phyloP scores from a whole-genome alignment of 1,140 invertebrate genomes.

The Brachionus koreanus region DNA sequence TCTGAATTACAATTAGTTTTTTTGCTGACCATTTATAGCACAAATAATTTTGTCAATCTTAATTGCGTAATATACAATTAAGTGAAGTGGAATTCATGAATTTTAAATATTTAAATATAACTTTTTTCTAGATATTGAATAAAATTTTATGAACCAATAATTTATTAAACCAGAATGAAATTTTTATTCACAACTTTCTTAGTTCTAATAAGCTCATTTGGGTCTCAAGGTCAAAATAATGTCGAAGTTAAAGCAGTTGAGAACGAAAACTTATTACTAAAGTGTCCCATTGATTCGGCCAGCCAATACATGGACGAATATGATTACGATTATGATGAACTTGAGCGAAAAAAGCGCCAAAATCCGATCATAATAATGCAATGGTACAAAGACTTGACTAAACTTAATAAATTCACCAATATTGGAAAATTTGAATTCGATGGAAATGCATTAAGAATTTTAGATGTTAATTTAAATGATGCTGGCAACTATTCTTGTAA shows the following conservation, averaged over 20 bases:
- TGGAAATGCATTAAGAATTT: not conserved
- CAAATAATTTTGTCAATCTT: not conserved
- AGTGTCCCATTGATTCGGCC: not conserved
- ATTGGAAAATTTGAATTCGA: not conserved
- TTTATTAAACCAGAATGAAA: slow-evolving; percentile 1
- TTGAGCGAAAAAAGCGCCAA: not conserved
- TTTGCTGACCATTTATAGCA: not conserved
- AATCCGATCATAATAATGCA: not conserved
- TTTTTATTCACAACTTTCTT: not conserved
- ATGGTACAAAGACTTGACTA: slow-evolving; percentile 26
- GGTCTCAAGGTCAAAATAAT: not conserved
- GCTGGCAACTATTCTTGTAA: slow-evolving; percentile 33
- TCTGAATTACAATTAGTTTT: not conserved
- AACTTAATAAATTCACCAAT: slow-evolving; percentile 6
- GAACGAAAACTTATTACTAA: not conserved
- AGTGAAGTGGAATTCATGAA: not conserved
- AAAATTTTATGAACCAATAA: not conserved
- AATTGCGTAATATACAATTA: not conserved
- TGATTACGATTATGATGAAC: not conserved
- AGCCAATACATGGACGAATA: not conserved
- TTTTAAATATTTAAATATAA: not conserved
- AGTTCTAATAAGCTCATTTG: not conserved
- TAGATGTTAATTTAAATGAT: not conserved
- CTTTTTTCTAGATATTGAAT: not conserved
- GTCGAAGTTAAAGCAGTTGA: not conserved